Evolutionary conservation across 2,888 invertebrate genomes (phyloP), one percentile per base, ranked within the genome.

Genomic region (Ophion obscuratus): DNA sequence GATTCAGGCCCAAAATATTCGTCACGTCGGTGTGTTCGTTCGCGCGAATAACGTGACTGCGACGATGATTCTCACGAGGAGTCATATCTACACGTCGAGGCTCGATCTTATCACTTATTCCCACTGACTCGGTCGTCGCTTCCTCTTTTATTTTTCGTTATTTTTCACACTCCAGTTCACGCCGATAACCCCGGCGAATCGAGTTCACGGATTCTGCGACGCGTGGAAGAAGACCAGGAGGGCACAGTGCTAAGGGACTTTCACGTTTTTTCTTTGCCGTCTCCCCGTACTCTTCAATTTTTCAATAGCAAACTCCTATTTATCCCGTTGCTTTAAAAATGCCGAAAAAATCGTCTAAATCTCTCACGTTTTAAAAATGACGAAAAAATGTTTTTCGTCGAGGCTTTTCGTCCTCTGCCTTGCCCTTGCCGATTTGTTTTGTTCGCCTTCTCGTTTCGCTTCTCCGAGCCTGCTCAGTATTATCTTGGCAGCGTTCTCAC

Each of bases 31-130:
- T 24, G 24, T 61, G 57, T 7, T 74, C 81, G n/a, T 81, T 71
- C 36, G 27, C 74, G 40, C 14, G n/a, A 17, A 59, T 67, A 24
- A 75, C n/a, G 9, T 14, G 47, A 74, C 14, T 36, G 27, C 57
- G 57, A 64, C 61, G 61, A 73, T 78, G 57, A 64, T 82, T 83
- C 71, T 83, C 76, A 76, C 44, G 57, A 40, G 76, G 71, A 76
- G n/a, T 71, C 83, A 85, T 80, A 40, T 77, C 57, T 67, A 76
- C 40, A 66, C 40, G n/a, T 27, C 10, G 24, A 47, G 47, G 2
- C 24, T 84, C 44, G 36, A 61, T 70, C 44, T 9, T 47, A 44
- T 61, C n/a, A 9, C 31, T 74, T 14, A 4, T 31, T 36, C 7
- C 53, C 36, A 27, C 17, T 20, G 11, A 9, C 53, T 57, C 7